Percentiles rank a stretch among this genome's conserved stretches.
phyloP scores from a whole-genome alignment of 2,113 vertebrate species.

The Buteo buteo region DNA sequence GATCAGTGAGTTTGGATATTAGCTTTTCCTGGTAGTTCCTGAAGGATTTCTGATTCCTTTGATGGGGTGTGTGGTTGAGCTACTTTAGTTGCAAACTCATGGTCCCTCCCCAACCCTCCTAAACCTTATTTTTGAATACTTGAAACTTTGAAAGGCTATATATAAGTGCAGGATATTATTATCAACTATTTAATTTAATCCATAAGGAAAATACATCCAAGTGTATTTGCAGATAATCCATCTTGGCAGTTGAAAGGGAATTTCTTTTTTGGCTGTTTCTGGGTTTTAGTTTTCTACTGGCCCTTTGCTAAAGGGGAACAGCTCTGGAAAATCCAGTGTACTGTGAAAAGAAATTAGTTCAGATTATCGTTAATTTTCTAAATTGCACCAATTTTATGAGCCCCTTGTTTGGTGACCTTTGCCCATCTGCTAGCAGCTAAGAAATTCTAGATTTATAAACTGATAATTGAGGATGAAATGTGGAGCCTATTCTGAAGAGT shows the following conservation, averaged over 20 bases:
- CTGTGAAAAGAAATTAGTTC: not conserved
- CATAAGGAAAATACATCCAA: not conserved
- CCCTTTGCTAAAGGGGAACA: not conserved
- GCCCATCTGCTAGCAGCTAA: not conserved
- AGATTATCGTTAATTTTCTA: not conserved
- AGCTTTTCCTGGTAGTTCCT: not conserved
- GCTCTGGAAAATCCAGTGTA: not conserved
- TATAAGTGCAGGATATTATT: not conserved
- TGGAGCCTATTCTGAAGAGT: not conserved
- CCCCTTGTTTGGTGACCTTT: not conserved
- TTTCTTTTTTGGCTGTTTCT: not conserved
- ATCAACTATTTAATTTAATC: not conserved
- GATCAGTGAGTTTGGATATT: not conserved
- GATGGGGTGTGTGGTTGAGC: not conserved
- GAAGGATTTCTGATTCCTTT: not conserved
- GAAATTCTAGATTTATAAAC: conserved; percentile 8
- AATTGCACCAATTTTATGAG: not conserved
- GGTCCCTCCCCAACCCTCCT: not conserved
- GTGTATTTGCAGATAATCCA: not conserved
- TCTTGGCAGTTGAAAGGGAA: not conserved
- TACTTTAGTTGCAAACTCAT: not conserved
- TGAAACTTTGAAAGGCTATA: not conserved
- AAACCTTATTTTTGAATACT: not conserved
- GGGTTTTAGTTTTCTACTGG: not conserved
- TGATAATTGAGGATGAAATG: not conserved